phyloP scores from a whole-genome alignment of 2,888 invertebrate species.

The Caenorhabditis sp. region DNA sequence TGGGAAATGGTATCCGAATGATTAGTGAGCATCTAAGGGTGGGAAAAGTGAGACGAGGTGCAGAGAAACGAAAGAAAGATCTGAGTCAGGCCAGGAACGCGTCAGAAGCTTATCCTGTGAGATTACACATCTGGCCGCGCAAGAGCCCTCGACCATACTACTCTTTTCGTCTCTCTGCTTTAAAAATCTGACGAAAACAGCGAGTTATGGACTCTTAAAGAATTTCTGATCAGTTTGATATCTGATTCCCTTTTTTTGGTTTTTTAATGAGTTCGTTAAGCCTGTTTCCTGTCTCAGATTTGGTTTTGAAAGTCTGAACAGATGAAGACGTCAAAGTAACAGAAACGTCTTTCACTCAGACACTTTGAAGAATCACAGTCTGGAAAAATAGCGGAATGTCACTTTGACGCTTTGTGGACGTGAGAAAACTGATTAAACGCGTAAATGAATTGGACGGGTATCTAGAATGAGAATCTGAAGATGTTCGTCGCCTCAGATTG shows the following conservation, averaged over 20 bases:
- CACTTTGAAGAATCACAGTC: too few species aligned
- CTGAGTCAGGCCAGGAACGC: conserved; percentile 15
- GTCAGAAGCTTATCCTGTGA: conserved; percentile 40
- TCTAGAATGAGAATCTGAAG: not conserved
- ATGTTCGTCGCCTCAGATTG: conserved; percentile 7
- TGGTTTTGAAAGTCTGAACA: too few species aligned
- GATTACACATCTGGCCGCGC: conserved; percentile 35
- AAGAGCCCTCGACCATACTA: conserved; percentile 19
- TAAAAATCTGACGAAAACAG: conserved; percentile 46
- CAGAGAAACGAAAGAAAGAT: conserved; percentile 26
- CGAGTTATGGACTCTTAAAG: conserved; percentile 38
- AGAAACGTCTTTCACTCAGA: too few species aligned
- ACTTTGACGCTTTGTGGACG: not conserved
- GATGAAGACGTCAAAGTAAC: too few species aligned
- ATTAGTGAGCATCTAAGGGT: not conserved
- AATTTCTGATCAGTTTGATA: conserved; percentile 45
- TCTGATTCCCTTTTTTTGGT: conserved; percentile 35
- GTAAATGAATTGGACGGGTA: not conserved
- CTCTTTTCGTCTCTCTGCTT: conserved; percentile 22
- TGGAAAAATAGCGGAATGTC: too few species aligned
- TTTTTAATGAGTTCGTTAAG: too few species aligned
- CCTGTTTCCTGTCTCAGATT: too few species aligned
- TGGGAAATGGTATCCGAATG: not conserved
- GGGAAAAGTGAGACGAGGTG: not conserved
- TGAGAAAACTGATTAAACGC: conserved; percentile 6